A percentile compares a stretch with the other conserved stretches of the same genome.
Conservation (phyloP, 2,888 invertebrate species). For the Drosophila maculinotata region DNA sequence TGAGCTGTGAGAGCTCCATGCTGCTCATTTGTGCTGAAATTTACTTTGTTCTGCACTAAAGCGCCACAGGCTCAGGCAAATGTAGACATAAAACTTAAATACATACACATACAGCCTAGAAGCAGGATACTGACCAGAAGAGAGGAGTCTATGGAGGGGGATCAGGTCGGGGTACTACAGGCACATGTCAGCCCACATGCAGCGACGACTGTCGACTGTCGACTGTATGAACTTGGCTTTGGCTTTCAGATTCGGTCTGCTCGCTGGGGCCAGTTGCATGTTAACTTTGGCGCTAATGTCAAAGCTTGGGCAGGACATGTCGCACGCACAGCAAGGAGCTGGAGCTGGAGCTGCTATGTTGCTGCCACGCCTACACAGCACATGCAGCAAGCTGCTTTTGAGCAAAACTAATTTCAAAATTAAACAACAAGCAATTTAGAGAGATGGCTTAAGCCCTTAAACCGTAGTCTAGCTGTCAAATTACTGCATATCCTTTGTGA, state of each 20-base stretch:
- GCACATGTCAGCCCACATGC: slow-evolving; percentile 56
- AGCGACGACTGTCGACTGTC: slow-evolving; percentile 19
- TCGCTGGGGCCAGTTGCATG: slow-evolving; percentile 52
- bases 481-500: too few relatives aligned
- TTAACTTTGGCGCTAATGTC: slow-evolving; percentile 68
- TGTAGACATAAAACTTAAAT: slow-evolving; percentile 77
- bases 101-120: slow-evolving; percentile 27
- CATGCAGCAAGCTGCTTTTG: slow-evolving; percentile 17
- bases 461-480: too few relatives aligned
- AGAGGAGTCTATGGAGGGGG: not conserved
- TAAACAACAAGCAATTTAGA: slow-evolving; percentile 31
- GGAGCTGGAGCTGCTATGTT: slow-evolving; percentile 22
- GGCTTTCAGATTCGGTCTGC: slow-evolving; percentile 22
- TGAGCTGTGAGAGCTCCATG: slow-evolving; percentile 30
- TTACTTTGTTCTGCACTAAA: slow-evolving; percentile 78
- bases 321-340: slow-evolving; percentile 58
- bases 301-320: slow-evolving; percentile 64
- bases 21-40: slow-evolving; percentile 73
- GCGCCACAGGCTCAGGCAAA: slow-evolving; percentile 66
- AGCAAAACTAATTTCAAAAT: slow-evolving; percentile 47
- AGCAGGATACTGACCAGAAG: slow-evolving; percentile 25
- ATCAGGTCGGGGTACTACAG: not conserved
- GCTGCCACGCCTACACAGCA: slow-evolving; percentile 14
- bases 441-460: not conserved
- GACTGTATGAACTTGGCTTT: slow-evolving; percentile 48